These are phyloP conservation scores for Pilophorus perplexus DNA, from an alignment of 2,888 invertebrate species.

Conservation along the genomic window DNA sequence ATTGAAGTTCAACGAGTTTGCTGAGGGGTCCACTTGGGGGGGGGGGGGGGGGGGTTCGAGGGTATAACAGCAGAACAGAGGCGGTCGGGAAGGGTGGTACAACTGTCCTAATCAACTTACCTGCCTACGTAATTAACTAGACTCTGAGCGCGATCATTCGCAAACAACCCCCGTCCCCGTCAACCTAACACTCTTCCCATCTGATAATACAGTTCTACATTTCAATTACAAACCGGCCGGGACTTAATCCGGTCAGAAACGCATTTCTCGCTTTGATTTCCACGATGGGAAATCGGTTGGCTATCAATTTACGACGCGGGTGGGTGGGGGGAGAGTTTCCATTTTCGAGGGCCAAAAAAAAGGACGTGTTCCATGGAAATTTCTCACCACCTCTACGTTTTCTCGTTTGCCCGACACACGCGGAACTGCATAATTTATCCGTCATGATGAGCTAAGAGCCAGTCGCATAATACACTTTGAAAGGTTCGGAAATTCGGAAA, in stretches of 20 bases:
- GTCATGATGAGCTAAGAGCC: too few species aligned
- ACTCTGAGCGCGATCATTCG: slow-evolving; percentile 19
- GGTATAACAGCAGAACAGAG: too few species aligned
- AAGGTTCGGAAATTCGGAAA: too few species aligned
- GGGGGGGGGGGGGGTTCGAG: too few species aligned
- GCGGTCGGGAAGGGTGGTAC: too few species aligned
- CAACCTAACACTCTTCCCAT: too few species aligned
- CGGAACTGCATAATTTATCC: slow-evolving; percentile 12
- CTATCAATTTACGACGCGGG: slow-evolving; percentile 9
- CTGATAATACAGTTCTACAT: slow-evolving; percentile 29
- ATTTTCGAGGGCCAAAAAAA: too few species aligned
- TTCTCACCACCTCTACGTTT: not conserved
- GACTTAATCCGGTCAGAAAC: slow-evolving; percentile 25
- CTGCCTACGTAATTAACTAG: slow-evolving; percentile 27
- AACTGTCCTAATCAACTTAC: slow-evolving; percentile 21
- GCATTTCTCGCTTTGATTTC: slow-evolving; percentile 35
- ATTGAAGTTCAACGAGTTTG: too few species aligned
- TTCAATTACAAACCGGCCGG: slow-evolving; percentile 26
- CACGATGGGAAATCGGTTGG: not conserved
- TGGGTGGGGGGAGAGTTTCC: not conserved
- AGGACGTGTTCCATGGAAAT: slow-evolving; percentile 8
- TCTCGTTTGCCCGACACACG: slow-evolving; percentile 2
- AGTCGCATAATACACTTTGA: slow-evolving; percentile 12
- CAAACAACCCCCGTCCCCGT: slow-evolving; percentile 15
- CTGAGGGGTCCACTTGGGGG: not conserved